Conservation (phyloP, 1,140 invertebrate species). For the Pseudomyrmex flavicornis region DNA sequence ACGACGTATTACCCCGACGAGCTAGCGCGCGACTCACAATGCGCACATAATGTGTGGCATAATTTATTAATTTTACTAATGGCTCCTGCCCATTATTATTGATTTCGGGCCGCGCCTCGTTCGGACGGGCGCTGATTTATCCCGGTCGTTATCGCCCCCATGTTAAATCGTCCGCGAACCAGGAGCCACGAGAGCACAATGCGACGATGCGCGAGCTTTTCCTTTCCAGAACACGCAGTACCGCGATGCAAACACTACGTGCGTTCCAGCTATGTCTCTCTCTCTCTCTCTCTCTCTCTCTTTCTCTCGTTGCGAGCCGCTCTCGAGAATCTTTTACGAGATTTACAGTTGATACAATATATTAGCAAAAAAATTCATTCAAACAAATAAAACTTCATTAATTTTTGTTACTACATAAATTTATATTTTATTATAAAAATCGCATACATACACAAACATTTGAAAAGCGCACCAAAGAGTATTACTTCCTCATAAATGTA, state of each 20-base stretch:
- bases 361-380: slow-evolving; percentile 31
- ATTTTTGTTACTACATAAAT: no score
- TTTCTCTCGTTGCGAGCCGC: no score
- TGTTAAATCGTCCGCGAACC: slow-evolving; percentile 80
- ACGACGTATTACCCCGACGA: slow-evolving; percentile 83
- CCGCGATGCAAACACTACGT: slow-evolving; percentile 42
- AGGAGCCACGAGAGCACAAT: slow-evolving; percentile 73
- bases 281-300: no score
- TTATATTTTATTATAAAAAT: not conserved
- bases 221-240: slow-evolving; percentile 63
- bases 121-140: slow-evolving; percentile 82
- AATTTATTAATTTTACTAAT: slow-evolving; percentile 87
- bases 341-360: slow-evolving; percentile 48
- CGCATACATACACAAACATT: not conserved
- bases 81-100: slow-evolving; percentile 86
- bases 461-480: not conserved
- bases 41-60: slow-evolving; percentile 85
- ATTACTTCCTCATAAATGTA: not conserved
- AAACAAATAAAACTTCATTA: not conserved
- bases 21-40: slow-evolving; percentile 82
- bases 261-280: not conserved
- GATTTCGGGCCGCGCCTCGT: slow-evolving; percentile 83
- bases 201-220: slow-evolving; percentile 72
- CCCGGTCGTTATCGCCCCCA: slow-evolving; percentile 79
- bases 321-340: slow-evolving; percentile 38